These are phyloP conservation scores for Lamellibrachia columna DNA, from an alignment of 2,888 invertebrate species.

Conservation along the genomic window DNA sequence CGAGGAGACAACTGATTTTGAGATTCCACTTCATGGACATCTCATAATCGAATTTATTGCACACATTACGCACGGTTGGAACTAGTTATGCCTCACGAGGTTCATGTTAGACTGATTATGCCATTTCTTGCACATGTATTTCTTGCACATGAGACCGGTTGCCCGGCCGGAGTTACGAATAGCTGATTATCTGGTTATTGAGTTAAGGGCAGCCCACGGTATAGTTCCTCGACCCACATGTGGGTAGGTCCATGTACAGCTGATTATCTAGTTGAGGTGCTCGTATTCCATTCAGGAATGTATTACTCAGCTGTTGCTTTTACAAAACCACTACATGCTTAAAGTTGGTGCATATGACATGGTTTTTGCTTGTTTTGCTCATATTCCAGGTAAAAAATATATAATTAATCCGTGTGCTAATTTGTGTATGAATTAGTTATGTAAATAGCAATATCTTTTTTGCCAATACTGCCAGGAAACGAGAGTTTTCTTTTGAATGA, in stretches of 20 bases:
- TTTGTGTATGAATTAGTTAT: too few species aligned
- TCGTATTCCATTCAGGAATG: background rate
- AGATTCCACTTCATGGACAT: background rate
- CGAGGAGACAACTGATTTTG: background rate
- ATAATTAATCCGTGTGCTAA: too few species aligned
- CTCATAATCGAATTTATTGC: slow-evolving; percentile 6
- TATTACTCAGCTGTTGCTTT: background rate
- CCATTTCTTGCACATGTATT: background rate
- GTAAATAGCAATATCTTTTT: too few species aligned
- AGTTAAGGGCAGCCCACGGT: background rate
- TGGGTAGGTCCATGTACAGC: background rate
- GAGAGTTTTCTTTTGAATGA: too few species aligned
- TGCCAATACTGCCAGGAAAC: too few species aligned
- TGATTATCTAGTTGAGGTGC: background rate
- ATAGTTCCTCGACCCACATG: background rate
- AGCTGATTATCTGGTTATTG: background rate
- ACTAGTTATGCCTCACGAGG: background rate
- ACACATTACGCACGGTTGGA: background rate
- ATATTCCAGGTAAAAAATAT: too few species aligned
- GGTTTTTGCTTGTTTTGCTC: too few species aligned
- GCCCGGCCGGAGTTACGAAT: background rate
- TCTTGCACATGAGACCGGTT: background rate
- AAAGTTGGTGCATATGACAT: too few species aligned
- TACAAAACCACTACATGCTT: background rate
- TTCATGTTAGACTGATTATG: background rate